A percentile compares a stretch with the other conserved stretches of the same genome.
Conservation (phyloP, 2,797 vertebrate species). For the Phalloptychus januarius region DNA sequence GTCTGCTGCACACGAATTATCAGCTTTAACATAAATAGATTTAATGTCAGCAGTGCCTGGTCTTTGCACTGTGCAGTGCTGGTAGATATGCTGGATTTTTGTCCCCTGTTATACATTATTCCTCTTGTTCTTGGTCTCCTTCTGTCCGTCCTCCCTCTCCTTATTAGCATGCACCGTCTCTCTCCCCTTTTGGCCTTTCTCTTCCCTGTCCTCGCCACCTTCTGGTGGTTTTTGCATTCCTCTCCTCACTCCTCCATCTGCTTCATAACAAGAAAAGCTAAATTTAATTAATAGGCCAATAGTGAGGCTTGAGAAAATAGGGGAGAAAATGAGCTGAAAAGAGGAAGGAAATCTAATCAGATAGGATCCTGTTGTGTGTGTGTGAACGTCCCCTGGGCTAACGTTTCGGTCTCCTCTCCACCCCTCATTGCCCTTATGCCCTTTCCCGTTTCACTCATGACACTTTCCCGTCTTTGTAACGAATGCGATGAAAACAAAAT, state of each 20-base stretch:
- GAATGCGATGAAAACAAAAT: conserved; percentile 2
- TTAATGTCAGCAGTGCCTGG: neutral
- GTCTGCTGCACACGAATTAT: neutral
- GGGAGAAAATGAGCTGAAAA: conserved; percentile 37
- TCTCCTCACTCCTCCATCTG: conserved; percentile 60
- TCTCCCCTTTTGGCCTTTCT: conserved; percentile 41
- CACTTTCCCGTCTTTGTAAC: conserved; percentile 5
- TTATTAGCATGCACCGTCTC: conserved; percentile 32
- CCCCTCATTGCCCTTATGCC: neutral
- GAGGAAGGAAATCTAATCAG: conserved; percentile 54
- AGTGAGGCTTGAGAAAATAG: conserved; percentile 49
- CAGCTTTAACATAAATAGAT: neutral
- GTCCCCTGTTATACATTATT: neutral
- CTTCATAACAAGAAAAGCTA: conserved; percentile 62
- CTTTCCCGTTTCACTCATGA: conserved; percentile 16
- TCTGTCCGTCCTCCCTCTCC: neutral
- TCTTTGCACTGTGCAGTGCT: neutral
- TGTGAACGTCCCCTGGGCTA: conserved; percentile 2
- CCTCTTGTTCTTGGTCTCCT: neutral
- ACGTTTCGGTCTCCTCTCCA: conserved; percentile 16
- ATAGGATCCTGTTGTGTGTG: conserved; percentile 33
- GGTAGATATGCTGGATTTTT: neutral
- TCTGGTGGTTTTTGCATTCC: conserved; percentile 61
- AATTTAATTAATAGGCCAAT: conserved; percentile 71
- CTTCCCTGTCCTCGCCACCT: conserved; percentile 39